A percentile compares a stretch with the other conserved stretches of the same genome.
Conservation (phyloP, 1,140 invertebrate genomes). For the Drosophila pruinosa region DNA sequence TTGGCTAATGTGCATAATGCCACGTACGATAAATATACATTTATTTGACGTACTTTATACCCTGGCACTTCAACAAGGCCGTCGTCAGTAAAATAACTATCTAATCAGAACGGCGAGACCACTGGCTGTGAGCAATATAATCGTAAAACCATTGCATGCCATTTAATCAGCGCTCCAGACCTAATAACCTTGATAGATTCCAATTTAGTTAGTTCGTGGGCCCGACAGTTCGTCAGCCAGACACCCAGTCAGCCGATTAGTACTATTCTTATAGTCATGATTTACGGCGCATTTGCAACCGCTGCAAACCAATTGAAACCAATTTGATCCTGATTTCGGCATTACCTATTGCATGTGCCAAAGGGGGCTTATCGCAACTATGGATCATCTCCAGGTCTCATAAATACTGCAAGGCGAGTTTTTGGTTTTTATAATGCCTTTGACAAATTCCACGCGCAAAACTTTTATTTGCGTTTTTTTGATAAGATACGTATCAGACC, state of each 20-base stretch:
- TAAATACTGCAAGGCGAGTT: conserved; percentile 5
- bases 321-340: conserved; percentile 31
- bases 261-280: conserved; percentile 10
- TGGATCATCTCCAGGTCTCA: conserved; percentile 6
- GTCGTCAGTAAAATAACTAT: conserved; percentile 28
- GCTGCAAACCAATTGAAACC: conserved; percentile 55
- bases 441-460: conserved; percentile 23
- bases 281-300: conserved; percentile 48
- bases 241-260: neutral
- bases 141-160: conserved; percentile 1
- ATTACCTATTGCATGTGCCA: conserved; percentile 28
- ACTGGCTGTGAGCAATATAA: conserved; percentile 44
- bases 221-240: neutral
- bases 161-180: conserved; percentile 28
- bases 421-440: neutral
- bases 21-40: conserved; percentile 38
- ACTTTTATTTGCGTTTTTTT: neutral
- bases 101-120: conserved; percentile 59
- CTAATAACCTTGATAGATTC: conserved; percentile 45
- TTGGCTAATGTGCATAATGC: conserved; percentile 6
- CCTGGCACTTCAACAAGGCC: conserved; percentile 46
- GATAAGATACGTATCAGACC: conserved; percentile 17
- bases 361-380: conserved; percentile 16
- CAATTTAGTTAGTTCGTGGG: neutral
- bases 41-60: conserved; percentile 36